These are phyloP conservation scores for Pelvicachromis taeniatus DNA, from an alignment of 2,113 vertebrate genomes.

Conservation along the genomic window DNA sequence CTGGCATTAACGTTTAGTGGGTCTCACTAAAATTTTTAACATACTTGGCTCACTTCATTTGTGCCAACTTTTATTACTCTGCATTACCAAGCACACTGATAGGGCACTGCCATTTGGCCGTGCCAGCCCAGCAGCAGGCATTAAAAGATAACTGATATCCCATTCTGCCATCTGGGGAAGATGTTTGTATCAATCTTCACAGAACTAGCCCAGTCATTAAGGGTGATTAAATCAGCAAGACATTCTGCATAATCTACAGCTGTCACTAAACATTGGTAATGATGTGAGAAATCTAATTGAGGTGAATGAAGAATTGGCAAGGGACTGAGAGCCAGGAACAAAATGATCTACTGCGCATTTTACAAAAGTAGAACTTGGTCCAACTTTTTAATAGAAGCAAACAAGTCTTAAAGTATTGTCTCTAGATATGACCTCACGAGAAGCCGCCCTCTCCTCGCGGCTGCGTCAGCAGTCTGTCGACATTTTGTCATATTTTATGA, in stretches of 20 bases:
- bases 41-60: slow-evolving; percentile 31
- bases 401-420: neutral
- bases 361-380: neutral
- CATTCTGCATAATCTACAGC: slow-evolving; percentile 17
- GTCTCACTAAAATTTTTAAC: slow-evolving; percentile 22
- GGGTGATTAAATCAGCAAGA: slow-evolving; percentile 43
- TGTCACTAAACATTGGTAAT: slow-evolving; percentile 31
- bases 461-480: neutral
- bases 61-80: slow-evolving; percentile 44
- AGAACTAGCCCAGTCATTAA: slow-evolving; percentile 4
- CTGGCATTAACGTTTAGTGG: slow-evolving; percentile 35
- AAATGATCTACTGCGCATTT: neutral
- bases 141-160: slow-evolving; percentile 26
- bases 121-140: slow-evolving; percentile 32
- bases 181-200: neutral
- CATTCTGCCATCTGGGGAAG: slow-evolving; percentile 52
- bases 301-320: neutral
- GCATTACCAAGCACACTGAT: slow-evolving; percentile 18
- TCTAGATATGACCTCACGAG: neutral
- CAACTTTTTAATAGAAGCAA: neutral
- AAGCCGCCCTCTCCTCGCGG: neutral
- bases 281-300: slow-evolving; percentile 37
- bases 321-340: neutral
- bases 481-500: slow-evolving; percentile 8
- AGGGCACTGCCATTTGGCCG: neutral